Conservation (phyloP, 2,113 vertebrate species). For the Elanus axillaris region DNA sequence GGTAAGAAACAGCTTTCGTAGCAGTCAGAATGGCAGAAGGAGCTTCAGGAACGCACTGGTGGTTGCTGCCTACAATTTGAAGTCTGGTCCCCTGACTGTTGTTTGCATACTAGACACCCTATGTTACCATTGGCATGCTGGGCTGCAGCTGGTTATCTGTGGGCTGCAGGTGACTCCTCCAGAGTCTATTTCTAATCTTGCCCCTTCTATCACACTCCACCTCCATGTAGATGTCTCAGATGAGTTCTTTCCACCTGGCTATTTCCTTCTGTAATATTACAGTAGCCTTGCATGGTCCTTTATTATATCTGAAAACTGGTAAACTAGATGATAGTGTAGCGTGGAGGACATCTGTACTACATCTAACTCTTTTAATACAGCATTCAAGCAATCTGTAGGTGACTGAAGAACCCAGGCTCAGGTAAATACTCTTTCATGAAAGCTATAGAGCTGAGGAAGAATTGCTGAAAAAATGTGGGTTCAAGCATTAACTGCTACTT, state of each 20-base stretch:
- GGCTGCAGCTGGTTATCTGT: neutral
- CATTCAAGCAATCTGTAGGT: neutral
- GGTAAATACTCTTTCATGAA: neutral
- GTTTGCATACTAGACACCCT: neutral
- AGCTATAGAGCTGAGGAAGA: neutral
- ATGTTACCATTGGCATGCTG: neutral
- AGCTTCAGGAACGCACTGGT: neutral
- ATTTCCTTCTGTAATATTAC: neutral
- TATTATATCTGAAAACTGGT: neutral
- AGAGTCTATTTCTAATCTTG: neutral
- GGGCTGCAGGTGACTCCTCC: neutral
- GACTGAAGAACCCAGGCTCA: neutral
- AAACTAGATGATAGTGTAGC: neutral
- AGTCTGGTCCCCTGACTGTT: neutral
- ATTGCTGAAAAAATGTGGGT: neutral
- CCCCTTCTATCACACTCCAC: neutral
- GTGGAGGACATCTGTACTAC: neutral
- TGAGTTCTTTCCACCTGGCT: neutral
- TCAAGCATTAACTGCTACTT: neutral
- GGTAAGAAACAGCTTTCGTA: neutral
- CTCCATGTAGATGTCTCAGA: neutral
- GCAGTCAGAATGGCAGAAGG: neutral
- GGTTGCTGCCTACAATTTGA: fast-evolving
- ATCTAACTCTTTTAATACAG: neutral
- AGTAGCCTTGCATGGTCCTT: neutral